Evolutionary conservation across 2,888 invertebrate genomes (phyloP).

Genomic region (Volucella inflata): DNA sequence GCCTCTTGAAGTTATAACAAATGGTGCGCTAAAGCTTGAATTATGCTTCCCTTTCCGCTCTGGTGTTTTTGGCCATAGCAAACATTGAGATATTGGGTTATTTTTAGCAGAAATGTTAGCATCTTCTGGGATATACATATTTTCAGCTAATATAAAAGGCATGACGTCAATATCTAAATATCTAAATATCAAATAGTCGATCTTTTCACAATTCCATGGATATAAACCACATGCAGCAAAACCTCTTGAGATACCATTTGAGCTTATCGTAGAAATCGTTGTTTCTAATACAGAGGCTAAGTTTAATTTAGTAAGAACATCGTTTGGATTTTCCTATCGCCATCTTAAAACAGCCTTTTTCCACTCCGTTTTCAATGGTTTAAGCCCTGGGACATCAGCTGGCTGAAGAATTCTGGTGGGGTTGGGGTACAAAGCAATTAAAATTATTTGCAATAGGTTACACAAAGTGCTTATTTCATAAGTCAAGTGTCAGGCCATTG

Average conservation of each 20-base stretch:
- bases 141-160: too few relatives aligned
- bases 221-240: too few relatives aligned
- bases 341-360: constrained; percentile 27
- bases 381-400: constrained; percentile 23
- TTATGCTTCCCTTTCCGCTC: too few relatives aligned
- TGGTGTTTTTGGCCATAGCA: too few relatives aligned
- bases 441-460: constrained; percentile 7
- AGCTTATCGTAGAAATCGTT: too few relatives aligned
- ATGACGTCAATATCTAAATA: too few relatives aligned
- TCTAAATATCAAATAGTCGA: background rate
- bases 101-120: too few relatives aligned
- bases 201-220: background rate
- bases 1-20: too few relatives aligned
- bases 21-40: too few relatives aligned
- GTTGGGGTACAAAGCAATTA: constrained; percentile 22
- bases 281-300: constrained; percentile 5
- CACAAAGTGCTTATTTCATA: background rate
- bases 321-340: constrained; percentile 21
- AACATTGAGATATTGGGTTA: too few relatives aligned
- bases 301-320: constrained; percentile 27
- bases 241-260: too few relatives aligned
- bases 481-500: background rate
- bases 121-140: too few relatives aligned
- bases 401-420: constrained; percentile 29
- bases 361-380: constrained; percentile 30